Evolutionary conservation across 1,140 invertebrate genomes (phyloP).

Genomic region (Calliphora vicina): DNA sequence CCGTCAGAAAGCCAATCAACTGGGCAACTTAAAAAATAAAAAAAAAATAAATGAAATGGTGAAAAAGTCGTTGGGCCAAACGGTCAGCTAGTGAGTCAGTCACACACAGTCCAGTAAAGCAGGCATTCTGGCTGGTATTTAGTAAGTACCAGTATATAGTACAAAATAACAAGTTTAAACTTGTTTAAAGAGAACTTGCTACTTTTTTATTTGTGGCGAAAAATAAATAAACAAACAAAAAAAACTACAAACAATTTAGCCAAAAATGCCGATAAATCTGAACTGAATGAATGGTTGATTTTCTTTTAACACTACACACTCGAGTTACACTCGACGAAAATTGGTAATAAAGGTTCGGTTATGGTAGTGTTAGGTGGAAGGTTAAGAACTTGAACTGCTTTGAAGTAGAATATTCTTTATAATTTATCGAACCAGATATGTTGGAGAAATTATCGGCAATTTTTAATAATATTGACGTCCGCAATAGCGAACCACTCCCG

Average conservation of each 20-base stretch:
- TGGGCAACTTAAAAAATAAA: background rate
- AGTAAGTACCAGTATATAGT: background rate
- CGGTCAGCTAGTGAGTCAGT: background rate
- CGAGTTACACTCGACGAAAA: background rate
- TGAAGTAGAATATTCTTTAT: no score
- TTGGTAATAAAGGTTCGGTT: background rate
- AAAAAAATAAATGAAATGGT: background rate
- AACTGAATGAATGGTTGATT: background rate
- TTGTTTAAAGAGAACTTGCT: slow-evolving; percentile 34
- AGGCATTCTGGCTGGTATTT: background rate
- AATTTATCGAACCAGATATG: no score
- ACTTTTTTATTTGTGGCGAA: background rate
- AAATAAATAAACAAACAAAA: background rate
- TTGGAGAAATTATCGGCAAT: no score
- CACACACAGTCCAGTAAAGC: background rate
- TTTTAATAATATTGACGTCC: no score
- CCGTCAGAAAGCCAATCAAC: no score
- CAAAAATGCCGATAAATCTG: slow-evolving; percentile 23
- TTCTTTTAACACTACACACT: background rate
- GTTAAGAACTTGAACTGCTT: no score
- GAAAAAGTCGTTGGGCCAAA: no score
- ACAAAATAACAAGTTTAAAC: slow-evolving; percentile 22
- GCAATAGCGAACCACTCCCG: no score
- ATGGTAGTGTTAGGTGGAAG: no score
- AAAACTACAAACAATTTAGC: background rate